Conservation (phyloP, 2,113 vertebrate genomes). For the Pavo muticus region DNA sequence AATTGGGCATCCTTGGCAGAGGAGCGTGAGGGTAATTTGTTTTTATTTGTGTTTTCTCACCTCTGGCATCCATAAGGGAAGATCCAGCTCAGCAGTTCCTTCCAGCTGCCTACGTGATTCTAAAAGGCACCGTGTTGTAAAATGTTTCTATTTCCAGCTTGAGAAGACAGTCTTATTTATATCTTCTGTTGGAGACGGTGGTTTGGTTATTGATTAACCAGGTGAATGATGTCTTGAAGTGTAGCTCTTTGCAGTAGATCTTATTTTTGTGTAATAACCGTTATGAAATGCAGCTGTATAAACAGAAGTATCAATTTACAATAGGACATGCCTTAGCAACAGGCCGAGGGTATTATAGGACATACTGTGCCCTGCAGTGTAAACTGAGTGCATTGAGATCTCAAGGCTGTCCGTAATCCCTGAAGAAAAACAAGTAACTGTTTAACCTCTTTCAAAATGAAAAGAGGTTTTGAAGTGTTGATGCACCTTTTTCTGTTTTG, state of each 20-base stretch:
- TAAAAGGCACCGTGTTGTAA: slow-evolving; percentile 3
- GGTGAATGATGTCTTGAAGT: not conserved
- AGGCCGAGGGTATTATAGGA: not conserved
- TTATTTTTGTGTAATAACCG: not conserved
- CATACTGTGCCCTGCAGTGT: not conserved
- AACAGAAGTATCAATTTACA: slow-evolving; percentile 36
- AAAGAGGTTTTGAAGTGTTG: not conserved
- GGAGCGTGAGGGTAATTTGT: not conserved
- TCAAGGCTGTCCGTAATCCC: not conserved
- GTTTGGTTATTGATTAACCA: slow-evolving; percentile 19
- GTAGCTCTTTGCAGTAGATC: not conserved
- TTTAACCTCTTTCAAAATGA: not conserved
- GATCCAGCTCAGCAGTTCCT: not conserved
- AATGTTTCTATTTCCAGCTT: not conserved
- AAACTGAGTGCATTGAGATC: not conserved
- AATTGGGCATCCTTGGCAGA: not conserved
- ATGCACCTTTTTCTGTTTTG: not conserved
- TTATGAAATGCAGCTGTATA: slow-evolving; percentile 31
- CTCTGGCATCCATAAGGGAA: not conserved
- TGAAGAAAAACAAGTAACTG: not conserved
- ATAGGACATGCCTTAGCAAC: slow-evolving; percentile 26
- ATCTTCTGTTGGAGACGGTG: not conserved
- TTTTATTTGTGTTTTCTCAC: not conserved
- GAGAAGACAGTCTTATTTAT: not conserved
- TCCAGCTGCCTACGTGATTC: not conserved